A percentile compares a stretch with the other conserved stretches of the same genome.
These are phyloP conservation scores for Galaxias olidus DNA, from an alignment of 2,797 vertebrate genomes.

Conservation along the genomic window DNA sequence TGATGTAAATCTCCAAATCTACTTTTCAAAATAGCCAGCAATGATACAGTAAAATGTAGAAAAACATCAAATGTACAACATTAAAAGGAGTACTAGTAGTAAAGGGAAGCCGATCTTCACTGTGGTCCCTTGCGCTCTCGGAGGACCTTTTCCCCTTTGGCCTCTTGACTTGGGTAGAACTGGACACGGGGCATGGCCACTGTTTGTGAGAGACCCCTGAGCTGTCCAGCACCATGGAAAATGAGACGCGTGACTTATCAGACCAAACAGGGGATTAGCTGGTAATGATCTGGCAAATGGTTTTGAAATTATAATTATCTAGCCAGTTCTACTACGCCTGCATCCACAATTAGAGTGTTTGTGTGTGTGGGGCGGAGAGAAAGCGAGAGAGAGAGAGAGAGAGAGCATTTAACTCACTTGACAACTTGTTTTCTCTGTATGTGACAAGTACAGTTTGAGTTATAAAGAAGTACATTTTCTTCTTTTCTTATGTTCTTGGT, in stretches of 20 bases:
- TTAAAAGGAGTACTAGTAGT: background rate
- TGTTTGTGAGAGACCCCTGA: constrained; percentile 59
- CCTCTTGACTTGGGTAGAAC: constrained; percentile 16
- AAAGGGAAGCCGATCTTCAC: constrained; percentile 1
- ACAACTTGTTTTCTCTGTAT: too few species aligned
- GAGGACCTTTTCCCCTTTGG: constrained; percentile 10
- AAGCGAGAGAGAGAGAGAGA: background rate
- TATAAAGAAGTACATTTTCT: too few species aligned
- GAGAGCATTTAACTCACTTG: background rate
- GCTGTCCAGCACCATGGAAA: constrained; percentile 63
- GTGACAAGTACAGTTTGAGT: too few species aligned
- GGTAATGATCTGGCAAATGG: constrained; percentile 80
- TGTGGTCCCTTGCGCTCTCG: constrained; percentile 12
- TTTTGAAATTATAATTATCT: constrained; percentile 79
- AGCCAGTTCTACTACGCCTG: constrained; percentile 50
- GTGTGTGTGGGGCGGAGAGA: constrained; percentile 8
- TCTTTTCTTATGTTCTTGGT: too few species aligned
- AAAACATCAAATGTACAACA: too few species aligned
- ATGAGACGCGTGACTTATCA: constrained; percentile 77
- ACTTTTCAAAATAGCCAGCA: too few species aligned
- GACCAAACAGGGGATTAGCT: constrained; percentile 77
- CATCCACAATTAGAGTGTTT: constrained; percentile 23
- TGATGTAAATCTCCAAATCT: too few species aligned
- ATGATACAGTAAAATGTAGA: too few species aligned
- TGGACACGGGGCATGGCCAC: constrained; percentile 44